Conservation (phyloP, 1,140 invertebrate genomes). For the Drosophila serrata region DNA sequence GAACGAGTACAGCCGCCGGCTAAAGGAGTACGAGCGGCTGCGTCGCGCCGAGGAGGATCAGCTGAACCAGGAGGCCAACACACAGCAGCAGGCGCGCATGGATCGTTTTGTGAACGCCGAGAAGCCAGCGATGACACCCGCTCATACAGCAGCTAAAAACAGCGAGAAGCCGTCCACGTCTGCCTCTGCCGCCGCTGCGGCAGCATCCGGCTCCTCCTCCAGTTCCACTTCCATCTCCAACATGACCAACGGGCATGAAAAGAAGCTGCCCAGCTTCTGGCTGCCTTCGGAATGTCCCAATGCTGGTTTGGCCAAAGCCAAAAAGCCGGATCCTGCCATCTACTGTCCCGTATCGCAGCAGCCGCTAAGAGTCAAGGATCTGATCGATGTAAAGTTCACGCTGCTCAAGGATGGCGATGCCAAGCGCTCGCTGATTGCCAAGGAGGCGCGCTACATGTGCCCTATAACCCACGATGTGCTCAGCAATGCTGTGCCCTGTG, state of each 20-base stretch:
- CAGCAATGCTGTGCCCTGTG: conserved; percentile 97
- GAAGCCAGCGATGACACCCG: conserved; percentile 68
- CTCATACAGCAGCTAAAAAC: conserved; percentile 34
- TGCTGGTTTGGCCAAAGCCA: conserved; percentile 89
- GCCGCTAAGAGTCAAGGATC: conserved; percentile 94
- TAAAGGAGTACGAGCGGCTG: conserved; percentile 98
- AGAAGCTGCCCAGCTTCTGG: conserved; percentile 98
- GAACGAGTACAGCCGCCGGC: conserved; percentile 94
- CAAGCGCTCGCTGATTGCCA: conserved; percentile 92
- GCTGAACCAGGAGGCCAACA: conserved; percentile 82
- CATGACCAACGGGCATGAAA: conserved; percentile 89
- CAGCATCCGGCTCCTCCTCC: conserved; percentile 68
- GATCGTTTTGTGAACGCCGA: conserved; percentile 90
- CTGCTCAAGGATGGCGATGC: conserved; percentile 94
- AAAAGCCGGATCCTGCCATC: conserved; percentile 96
- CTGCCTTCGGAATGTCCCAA: conserved; percentile 97
- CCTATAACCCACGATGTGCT: conserved; percentile 98
- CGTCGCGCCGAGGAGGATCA: conserved; percentile 90
- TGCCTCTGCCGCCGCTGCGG: conserved; percentile 18
- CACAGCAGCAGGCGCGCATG: conserved; percentile 88
- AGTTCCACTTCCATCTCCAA: conserved; percentile 89
- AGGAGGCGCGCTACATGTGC: conserved; percentile 97
- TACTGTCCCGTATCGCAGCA: conserved; percentile 97
- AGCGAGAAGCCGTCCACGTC: conserved; percentile 47
- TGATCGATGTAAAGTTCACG: conserved; percentile 97